Evolutionary conservation across 1,140 invertebrate species (phyloP), one percentile per base, ranked within the genome.

Genomic region (Apolygus lucorum): DNA sequence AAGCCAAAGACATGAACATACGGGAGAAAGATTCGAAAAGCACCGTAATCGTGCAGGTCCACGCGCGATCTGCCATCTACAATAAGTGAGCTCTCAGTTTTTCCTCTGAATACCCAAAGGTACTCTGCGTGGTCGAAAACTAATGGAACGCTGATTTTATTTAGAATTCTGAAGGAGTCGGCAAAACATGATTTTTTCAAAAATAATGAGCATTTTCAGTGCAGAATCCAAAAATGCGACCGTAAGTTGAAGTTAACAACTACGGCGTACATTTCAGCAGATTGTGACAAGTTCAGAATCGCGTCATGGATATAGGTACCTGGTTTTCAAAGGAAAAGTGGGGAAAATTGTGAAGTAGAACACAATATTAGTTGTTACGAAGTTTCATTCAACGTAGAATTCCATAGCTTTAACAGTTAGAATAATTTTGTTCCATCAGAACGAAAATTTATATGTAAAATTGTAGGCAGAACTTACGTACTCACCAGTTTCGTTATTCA

Each of bases 11-110:
- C 68, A 49, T 49, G 34, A 49, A 17, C 34, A 49, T 49, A 49
- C 8, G 34, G 17, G 34, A 49, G 17, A 64, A 70, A 28, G 49
- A 52, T 14, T 11, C 63, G n/a, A 65, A 65, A 52, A 52, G 26
- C 27, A 70, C 63, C 11, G 49, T 70, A 21, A 65, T 65, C 14
- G 69, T 66, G 27, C 59, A 70, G 29, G 69, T 70, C 27, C 69
- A 66, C 63, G 25, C 25, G 8, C 42, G 34, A 27, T 63, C 62
- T 52, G 69, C 63, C 25, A 25, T 42, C 24, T 70, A 65, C 42
- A 70, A 70, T 28, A 70, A 70, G 24, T 63, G 26, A 63, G 22
- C 4, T 49, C 8, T 11, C 34, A 49, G 8, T 49, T 49, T 17
- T 8, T 49, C 17, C 8, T 11, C 8, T 49, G 8, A 49, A 8